phyloP scores from a whole-genome alignment of 2,888 invertebrate species.

The Meiosimyza decipiens region DNA sequence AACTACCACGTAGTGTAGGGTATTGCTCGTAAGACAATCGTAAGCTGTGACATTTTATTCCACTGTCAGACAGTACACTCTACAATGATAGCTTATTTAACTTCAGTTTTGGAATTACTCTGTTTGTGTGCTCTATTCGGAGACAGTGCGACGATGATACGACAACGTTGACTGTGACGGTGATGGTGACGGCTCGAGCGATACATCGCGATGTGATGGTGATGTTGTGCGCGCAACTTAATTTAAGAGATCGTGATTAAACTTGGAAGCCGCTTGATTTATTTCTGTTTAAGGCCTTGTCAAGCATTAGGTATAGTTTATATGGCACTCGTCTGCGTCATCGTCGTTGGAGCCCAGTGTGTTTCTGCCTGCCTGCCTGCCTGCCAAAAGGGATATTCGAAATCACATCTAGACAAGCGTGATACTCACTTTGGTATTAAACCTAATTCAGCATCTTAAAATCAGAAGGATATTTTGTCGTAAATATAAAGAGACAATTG shows the following conservation, averaged over 20 bases:
- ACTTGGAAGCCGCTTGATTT: constrained; percentile 66
- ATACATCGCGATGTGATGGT: constrained; percentile 44
- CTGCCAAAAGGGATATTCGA: too few species aligned
- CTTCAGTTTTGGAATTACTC: constrained; percentile 45
- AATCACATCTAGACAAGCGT: constrained; percentile 8
- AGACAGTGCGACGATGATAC: constrained; percentile 19
- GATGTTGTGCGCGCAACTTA: constrained; percentile 48
- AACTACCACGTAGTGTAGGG: background rate
- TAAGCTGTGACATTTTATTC: constrained; percentile 18
- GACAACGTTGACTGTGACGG: constrained; percentile 33
- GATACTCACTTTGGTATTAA: constrained; percentile 12
- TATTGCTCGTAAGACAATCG: background rate
- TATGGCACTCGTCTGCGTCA: constrained; percentile 1
- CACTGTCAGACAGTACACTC: constrained; percentile 25
- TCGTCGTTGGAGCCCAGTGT: too few species aligned
- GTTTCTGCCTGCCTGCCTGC: too few species aligned
- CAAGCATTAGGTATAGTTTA: constrained; percentile 38
- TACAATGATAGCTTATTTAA: constrained; percentile 63
- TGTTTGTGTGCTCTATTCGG: constrained; percentile 39
- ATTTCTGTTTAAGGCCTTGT: constrained; percentile 52
- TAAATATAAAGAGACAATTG: too few species aligned
- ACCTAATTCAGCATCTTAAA: background rate
- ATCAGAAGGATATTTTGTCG: too few species aligned
- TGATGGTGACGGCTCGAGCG: constrained; percentile 39
- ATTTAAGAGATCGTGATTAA: constrained; percentile 66